These are phyloP conservation scores for Piscicola geometra DNA, from an alignment of 2,888 invertebrate genomes.

Conservation along the genomic window DNA sequence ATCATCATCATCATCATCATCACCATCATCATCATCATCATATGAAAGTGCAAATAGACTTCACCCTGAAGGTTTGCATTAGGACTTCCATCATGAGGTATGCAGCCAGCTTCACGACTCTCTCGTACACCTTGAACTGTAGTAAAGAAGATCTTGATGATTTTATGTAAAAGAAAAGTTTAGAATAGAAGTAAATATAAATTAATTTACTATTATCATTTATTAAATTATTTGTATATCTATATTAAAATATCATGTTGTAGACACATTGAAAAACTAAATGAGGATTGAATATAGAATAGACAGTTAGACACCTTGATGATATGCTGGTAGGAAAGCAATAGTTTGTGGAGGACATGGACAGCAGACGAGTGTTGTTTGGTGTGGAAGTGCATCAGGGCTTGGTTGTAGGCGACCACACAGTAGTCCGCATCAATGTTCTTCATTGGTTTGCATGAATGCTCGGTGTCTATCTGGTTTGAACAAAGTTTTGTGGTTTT, in stretches of 20 bases:
- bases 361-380: constrained; percentile 70
- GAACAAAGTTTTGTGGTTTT: neutral
- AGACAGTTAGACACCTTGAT: constrained; percentile 56
- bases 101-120: neutral
- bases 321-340: constrained; percentile 65
- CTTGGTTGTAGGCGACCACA: constrained; percentile 72
- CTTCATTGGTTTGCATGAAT: constrained; percentile 44
- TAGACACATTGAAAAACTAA: no score
- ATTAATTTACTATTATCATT: neutral
- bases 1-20: neutral
- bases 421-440: constrained; percentile 66
- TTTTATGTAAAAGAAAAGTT: neutral
- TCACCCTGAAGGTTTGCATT: neutral
- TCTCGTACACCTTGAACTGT: neutral
- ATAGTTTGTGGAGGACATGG: constrained; percentile 61
- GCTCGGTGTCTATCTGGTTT: constrained; percentile 53
- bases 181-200: neutral
- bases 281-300: neutral
- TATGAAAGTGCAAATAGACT: neutral
- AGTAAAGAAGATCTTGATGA: neutral
- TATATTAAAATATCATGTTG: neutral
- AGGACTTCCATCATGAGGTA: neutral
- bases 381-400: constrained; percentile 71
- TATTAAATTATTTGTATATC: neutral
- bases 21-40: neutral